Conservation (phyloP, 2,113 vertebrate species). For the Lagopus leucura region DNA sequence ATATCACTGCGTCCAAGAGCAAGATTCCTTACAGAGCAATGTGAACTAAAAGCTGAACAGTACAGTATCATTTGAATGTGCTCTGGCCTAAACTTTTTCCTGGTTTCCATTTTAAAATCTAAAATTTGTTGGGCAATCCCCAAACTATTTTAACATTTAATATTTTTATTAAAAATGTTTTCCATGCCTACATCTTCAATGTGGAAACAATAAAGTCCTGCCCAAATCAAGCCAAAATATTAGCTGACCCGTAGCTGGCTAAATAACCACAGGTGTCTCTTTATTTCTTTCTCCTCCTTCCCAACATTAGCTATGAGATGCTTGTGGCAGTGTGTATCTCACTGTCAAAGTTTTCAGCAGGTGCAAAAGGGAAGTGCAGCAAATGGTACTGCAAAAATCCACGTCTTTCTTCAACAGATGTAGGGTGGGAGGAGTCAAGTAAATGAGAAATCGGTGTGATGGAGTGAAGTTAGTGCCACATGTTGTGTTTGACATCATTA, state of each 20-base stretch:
- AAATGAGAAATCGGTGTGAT: slow-evolving; percentile 33
- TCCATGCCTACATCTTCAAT: not conserved
- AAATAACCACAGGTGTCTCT: not conserved
- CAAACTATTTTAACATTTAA: not conserved
- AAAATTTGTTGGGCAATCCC: not conserved
- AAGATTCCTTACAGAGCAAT: not conserved
- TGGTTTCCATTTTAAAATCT: not conserved
- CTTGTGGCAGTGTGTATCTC: slow-evolving; percentile 4
- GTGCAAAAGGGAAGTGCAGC: slow-evolving; percentile 33
- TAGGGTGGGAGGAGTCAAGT: slow-evolving; percentile 67
- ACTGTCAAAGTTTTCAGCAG: slow-evolving; percentile 41
- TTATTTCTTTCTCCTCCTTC: not conserved
- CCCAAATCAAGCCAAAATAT: not conserved
- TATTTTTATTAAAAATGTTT: not conserved
- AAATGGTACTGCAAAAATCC: slow-evolving; percentile 22
- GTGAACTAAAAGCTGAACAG: not conserved
- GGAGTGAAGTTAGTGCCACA: slow-evolving; percentile 47
- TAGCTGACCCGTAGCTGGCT: not conserved
- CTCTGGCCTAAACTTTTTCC: not conserved
- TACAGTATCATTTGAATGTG: not conserved
- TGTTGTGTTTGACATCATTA: slow-evolving; percentile 44
- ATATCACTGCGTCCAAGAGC: not conserved
- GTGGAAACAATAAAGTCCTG: not conserved
- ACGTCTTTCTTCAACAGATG: slow-evolving; percentile 30
- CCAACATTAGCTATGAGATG: not conserved